A percentile compares a stretch with the other conserved stretches of the same genome.
Conservation (phyloP, 2,113 vertebrate species). For the Anser brachyrhynchus region DNA sequence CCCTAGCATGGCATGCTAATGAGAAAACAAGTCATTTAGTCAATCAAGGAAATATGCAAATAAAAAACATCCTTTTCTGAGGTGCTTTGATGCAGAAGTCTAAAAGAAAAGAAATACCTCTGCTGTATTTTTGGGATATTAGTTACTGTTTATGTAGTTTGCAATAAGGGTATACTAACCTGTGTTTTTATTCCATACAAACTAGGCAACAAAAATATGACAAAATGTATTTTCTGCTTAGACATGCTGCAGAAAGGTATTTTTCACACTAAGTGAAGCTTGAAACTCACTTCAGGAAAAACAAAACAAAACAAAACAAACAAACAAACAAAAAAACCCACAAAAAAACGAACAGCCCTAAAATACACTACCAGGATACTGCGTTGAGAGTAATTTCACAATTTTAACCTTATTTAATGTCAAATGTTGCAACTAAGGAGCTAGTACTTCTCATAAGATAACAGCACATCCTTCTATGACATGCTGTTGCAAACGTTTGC, state of each 20-base stretch:
- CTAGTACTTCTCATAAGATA: slow-evolving; percentile 13
- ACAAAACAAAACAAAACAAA: background rate
- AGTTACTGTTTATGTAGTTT: slow-evolving; percentile 7
- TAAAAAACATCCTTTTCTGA: slow-evolving; percentile 53
- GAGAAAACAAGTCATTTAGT: slow-evolving; percentile 57
- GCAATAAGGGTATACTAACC: background rate
- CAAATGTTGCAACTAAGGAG: background rate
- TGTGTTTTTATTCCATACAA: background rate
- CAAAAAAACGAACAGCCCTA: no score
- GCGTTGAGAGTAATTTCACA: background rate
- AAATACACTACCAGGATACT: background rate
- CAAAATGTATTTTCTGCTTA: background rate
- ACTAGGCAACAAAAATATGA: background rate
- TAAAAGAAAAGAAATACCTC: slow-evolving; percentile 25
- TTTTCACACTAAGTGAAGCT: background rate
- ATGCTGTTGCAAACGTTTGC: slow-evolving; percentile 15
- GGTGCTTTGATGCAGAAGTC: slow-evolving; percentile 22
- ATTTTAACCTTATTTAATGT: background rate
- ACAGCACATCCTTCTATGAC: background rate
- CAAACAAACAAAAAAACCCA: background rate
- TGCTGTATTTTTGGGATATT: background rate
- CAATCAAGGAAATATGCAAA: slow-evolving; percentile 72
- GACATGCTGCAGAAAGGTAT: background rate
- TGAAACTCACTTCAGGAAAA: background rate
- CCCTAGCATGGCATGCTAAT: slow-evolving; percentile 43